phyloP scores from a whole-genome alignment of 1,140 invertebrate species.

The Zophobas atratus region DNA sequence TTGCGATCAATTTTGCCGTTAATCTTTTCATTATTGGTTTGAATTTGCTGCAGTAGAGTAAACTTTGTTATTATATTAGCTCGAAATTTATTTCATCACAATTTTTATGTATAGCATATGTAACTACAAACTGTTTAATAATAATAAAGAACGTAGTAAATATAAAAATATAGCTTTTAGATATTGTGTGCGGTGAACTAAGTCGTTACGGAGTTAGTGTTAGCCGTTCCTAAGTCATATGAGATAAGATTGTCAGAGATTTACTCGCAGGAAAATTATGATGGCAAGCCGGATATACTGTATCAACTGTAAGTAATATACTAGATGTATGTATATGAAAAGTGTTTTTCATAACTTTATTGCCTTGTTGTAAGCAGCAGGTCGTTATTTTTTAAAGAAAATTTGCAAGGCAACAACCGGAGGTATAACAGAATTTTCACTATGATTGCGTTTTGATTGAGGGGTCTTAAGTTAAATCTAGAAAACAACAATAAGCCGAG shows the following conservation, averaged over 20 bases:
- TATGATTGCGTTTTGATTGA: too few relatives aligned
- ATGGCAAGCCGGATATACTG: conserved; percentile 13
- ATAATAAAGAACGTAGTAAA: background rate
- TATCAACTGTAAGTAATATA: conserved; percentile 32
- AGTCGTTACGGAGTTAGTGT: conserved; percentile 1
- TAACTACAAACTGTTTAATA: background rate
- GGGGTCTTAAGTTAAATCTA: too few relatives aligned
- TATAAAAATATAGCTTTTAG: background rate
- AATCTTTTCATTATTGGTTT: conserved; percentile 20
- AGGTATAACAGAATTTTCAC: too few relatives aligned
- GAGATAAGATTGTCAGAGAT: conserved; percentile 19
- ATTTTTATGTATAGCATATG: too few relatives aligned
- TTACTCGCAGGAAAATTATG: conserved; percentile 16
- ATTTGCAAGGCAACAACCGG: too few relatives aligned
- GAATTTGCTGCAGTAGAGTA: background rate
- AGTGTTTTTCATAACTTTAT: background rate
- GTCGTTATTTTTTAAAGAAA: too few relatives aligned
- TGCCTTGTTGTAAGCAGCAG: background rate
- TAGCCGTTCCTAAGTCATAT: conserved; percentile 3
- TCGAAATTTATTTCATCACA: background rate
- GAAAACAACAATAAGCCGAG: too few relatives aligned
- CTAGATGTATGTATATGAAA: conserved; percentile 10
- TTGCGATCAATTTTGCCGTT: conserved; percentile 7
- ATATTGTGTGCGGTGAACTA: background rate
- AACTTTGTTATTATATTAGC: background rate